Conservation (phyloP, 2,888 invertebrate genomes). For the Eupithecia exiguata region DNA sequence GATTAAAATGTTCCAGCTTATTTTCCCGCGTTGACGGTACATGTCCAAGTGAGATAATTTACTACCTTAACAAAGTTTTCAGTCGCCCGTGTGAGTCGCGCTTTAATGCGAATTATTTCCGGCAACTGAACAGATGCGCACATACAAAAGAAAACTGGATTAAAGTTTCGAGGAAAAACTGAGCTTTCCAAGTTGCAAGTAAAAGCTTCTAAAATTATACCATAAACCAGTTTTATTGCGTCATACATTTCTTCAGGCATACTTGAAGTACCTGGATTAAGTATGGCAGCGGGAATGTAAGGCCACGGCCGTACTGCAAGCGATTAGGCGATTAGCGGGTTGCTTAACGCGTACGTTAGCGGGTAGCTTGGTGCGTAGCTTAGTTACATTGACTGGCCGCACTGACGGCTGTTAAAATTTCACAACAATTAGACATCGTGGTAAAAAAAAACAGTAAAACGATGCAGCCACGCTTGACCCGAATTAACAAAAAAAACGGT, state of each 20-base stretch:
- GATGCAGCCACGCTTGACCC: background rate
- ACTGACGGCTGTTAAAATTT: background rate
- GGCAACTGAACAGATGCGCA: constrained; percentile 11
- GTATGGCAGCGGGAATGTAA: constrained; percentile 10
- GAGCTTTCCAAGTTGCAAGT: constrained; percentile 24
- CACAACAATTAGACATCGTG: background rate
- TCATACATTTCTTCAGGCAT: constrained; percentile 39
- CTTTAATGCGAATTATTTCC: constrained; percentile 14
- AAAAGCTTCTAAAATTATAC: constrained; percentile 42
- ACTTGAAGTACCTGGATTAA: constrained; percentile 27
- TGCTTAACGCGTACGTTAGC: background rate
- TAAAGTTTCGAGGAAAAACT: constrained; percentile 24
- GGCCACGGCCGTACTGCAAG: background rate
- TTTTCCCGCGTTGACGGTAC: background rate
- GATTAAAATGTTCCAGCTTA: background rate
- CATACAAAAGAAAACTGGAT: constrained; percentile 18
- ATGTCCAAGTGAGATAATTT: constrained; percentile 6
- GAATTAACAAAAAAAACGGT: too few relatives aligned
- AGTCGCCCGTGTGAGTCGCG: constrained; percentile 3
- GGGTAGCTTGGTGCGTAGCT: background rate
- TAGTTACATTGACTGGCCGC: background rate
- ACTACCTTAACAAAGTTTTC: constrained; percentile 6
- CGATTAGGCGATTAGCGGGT: background rate
- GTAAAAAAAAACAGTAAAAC: background rate
- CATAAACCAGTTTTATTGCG: constrained; percentile 49